These are phyloP conservation scores for Dryomyza anilis DNA, from an alignment of 2,888 invertebrate genomes.

Conservation along the genomic window DNA sequence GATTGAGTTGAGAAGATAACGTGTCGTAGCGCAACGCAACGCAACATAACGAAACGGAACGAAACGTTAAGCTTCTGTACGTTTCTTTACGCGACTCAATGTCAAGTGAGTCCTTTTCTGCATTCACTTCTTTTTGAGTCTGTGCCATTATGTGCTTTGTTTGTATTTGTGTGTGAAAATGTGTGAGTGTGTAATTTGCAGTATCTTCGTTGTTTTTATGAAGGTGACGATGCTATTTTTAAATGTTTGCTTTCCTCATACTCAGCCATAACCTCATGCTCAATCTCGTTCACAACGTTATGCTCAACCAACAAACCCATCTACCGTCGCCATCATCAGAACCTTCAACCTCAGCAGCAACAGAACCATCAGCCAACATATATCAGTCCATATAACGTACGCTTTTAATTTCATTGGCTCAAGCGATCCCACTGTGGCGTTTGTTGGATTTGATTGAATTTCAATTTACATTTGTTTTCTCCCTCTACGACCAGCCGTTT, in stretches of 20 bases:
- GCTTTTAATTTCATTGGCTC: constrained; percentile 24
- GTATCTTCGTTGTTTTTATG: neutral
- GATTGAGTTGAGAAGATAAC: constrained; percentile 46
- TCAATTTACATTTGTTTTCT: constrained; percentile 24
- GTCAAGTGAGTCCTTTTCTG: constrained; percentile 17
- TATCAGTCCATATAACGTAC: neutral
- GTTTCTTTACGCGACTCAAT: neutral
- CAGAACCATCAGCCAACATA: neutral
- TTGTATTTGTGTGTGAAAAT: neutral
- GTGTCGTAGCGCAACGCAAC: constrained; percentile 4
- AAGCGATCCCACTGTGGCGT: neutral
- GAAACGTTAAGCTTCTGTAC: neutral
- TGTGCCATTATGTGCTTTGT: neutral
- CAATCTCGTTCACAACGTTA: neutral
- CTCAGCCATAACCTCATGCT: neutral
- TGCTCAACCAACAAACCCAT: neutral
- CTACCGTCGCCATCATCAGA: no score
- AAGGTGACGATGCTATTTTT: constrained; percentile 26
- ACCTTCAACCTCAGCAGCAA: no score
- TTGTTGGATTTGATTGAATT: constrained; percentile 24
- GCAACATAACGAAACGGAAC: neutral
- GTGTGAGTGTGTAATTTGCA: neutral
- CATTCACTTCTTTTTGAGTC: constrained; percentile 13
- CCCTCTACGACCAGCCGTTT: neutral
- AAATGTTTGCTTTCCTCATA: constrained; percentile 13